These are phyloP conservation scores for Eledona agricola DNA, from an alignment of 2,888 invertebrate genomes.

Conservation along the genomic window DNA sequence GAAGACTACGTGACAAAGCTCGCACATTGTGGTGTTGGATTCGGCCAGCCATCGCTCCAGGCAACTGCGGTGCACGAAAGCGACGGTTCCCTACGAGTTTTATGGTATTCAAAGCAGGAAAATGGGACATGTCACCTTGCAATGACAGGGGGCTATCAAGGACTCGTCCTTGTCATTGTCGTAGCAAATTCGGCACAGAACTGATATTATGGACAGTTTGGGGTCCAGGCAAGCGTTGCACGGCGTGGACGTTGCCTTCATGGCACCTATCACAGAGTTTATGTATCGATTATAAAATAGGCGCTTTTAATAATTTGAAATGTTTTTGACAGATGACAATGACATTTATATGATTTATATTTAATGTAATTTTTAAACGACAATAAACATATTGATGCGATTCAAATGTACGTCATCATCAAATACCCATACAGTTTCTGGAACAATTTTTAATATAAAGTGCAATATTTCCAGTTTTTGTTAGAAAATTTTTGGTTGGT, in stretches of 20 bases:
- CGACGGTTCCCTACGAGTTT: conserved; percentile 72
- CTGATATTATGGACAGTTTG: conserved; percentile 53
- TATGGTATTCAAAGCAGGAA: conserved; percentile 1
- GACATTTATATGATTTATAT: no score
- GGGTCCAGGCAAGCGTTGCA: conserved; percentile 15
- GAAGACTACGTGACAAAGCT: conserved; percentile 76
- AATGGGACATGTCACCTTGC: conserved; percentile 58
- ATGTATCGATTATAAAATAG: no score
- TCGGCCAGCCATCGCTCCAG: conserved; percentile 80
- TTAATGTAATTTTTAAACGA: no score
- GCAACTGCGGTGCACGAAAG: conserved; percentile 76
- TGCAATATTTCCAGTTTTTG: no score
- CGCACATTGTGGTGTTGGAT: conserved; percentile 75
- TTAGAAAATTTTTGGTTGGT: no score
- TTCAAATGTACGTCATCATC: no score
- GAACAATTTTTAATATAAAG: no score
- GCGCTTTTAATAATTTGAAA: conserved; percentile 12
- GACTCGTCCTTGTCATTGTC: conserved; percentile 62
- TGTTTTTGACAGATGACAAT: conserved; percentile 5
- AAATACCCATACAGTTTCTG: no score
- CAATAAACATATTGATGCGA: no score
- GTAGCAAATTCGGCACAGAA: conserved; percentile 65
- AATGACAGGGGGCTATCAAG: conserved; percentile 64
- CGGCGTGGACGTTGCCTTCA: conserved; percentile 5
- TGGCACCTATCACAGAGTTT: no score